Conservation (phyloP, 2,888 invertebrate genomes). For the Hymenopus coronatus region DNA sequence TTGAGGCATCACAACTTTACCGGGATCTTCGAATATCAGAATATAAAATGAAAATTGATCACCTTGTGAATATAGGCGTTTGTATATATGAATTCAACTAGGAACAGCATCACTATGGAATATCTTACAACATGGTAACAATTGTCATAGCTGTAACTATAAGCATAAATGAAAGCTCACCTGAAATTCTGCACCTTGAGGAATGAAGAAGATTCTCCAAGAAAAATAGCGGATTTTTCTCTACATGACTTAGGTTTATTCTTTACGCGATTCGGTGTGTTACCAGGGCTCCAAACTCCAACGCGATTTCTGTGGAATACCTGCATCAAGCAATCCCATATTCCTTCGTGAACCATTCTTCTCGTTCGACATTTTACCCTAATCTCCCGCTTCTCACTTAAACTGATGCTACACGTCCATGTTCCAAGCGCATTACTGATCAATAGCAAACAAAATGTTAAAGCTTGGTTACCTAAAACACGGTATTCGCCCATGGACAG, state of each 20-base stretch:
- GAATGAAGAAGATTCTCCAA: slow-evolving; percentile 36
- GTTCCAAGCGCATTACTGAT: no score
- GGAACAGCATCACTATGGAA: no score
- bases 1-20: no score
- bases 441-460: no score
- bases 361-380: not conserved
- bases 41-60: no score
- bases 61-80: no score
- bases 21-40: no score
- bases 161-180: slow-evolving; percentile 36
- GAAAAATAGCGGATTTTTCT: slow-evolving; percentile 33
- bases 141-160: no score
- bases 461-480: not conserved
- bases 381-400: slow-evolving; percentile 24
- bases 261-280: slow-evolving; percentile 24
- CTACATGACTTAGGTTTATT: slow-evolving; percentile 27
- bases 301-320: not conserved
- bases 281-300: slow-evolving; percentile 4
- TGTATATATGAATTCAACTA: no score
- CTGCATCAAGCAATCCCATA: not conserved
- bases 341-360: not conserved
- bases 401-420: not conserved
- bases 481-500: not conserved
- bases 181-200: slow-evolving; percentile 50
- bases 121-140: no score